Evolutionary conservation across 2,113 vertebrate species (phyloP).

Genomic region (Pimephales promelas): DNA sequence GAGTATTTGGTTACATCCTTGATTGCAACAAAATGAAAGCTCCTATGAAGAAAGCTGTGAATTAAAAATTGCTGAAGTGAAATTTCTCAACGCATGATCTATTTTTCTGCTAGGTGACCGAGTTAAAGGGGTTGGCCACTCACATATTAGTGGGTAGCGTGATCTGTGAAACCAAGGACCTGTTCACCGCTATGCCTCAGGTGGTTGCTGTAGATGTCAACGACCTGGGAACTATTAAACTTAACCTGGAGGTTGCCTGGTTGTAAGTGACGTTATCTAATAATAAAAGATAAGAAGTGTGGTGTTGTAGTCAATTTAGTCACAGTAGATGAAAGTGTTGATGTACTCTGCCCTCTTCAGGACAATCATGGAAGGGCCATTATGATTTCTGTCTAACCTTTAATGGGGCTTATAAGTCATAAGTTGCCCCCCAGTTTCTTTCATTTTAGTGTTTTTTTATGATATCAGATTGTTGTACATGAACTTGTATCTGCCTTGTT

Average conservation of each 20-base stretch:
- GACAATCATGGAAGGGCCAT: neutral
- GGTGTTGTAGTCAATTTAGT: neutral
- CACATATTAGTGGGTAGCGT: conserved; percentile 96
- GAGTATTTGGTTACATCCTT: neutral
- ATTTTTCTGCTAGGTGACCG: conserved; percentile 82
- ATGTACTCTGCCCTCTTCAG: conserved; percentile 64
- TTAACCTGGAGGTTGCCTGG: conserved; percentile 97
- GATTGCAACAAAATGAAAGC: neutral
- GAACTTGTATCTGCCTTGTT: neutral
- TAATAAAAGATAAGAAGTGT: neutral
- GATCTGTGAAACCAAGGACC: conserved; percentile 96
- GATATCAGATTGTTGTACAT: neutral
- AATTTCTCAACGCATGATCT: neutral
- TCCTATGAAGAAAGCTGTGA: neutral
- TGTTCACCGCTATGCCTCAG: conserved; percentile 95
- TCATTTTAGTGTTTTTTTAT: neutral
- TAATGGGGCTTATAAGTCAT: neutral
- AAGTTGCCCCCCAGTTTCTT: neutral
- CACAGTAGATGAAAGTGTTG: neutral
- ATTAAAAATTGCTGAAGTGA: neutral
- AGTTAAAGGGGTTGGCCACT: conserved; percentile 93
- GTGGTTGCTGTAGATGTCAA: conserved; percentile 97
- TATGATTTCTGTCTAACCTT: neutral
- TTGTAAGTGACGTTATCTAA: conserved; percentile 46
- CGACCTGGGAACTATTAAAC: conserved; percentile 95